Base-by-base conservation (phyloP, 2,113 vertebrate genomes). In the Neotragus pygmaeus region DNA sequence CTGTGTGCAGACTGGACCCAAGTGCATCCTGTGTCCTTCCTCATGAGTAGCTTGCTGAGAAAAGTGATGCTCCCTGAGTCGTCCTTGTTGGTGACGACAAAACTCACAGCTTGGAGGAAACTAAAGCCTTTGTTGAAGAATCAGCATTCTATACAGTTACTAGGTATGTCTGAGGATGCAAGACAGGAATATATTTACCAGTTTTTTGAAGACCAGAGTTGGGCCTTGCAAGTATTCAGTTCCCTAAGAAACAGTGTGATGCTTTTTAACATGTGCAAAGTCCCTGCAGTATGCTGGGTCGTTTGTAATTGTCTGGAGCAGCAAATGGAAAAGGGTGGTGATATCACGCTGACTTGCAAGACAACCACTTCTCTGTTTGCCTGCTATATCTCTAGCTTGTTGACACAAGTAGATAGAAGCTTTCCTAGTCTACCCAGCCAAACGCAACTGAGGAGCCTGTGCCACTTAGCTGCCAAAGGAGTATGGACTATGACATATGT, bases 1-100 rank as follows among this genome's bases (percentile, higher is more conserved):
- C 86, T 98, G 19, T 93, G 95, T 15, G 15, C 51, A 14, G 81
- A 98, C 21, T 92, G 91, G 75, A 58, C 8, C n/a, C 97, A 97
- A 73, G 39, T 95, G 30, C 86, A 92, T 70, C 92, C 97, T 0
- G 94, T 98, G 83, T 96, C 94, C 23, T 88, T 98, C 70, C 98
- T 93, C 53, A 93, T 98, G 64, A 98, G 96, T 75, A 98, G 98
- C 90, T 97, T 99, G 60, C 91, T 99, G 43, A 97, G 88, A 80
- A 96, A 93, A 88, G 96, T 25, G 43, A 90, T 99, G 66, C 95
- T 98, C 33, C 70, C 94, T 0, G 13, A 97, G 39, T 96, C 98
- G 0, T 98, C 64, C 47, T 96, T 99, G 85, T 47, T 98, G 28
- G 55, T 99, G 92, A 98, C 98, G 4, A 97, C 96, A 0, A 96